phyloP scores from a whole-genome alignment of 1,140 invertebrate genomes.

The Eurosta solidaginis region DNA sequence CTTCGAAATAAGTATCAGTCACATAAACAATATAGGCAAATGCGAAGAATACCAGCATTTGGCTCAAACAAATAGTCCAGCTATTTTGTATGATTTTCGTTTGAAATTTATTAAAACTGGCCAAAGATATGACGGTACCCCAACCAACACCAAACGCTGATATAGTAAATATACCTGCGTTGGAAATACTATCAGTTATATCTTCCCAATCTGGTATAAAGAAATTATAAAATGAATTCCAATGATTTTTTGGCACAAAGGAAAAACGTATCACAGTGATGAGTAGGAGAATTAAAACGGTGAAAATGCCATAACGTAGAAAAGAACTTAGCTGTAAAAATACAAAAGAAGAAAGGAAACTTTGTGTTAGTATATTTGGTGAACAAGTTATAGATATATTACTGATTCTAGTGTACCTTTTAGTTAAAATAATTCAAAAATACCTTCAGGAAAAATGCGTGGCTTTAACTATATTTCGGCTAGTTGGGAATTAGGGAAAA shows the following conservation, averaged over 20 bases:
- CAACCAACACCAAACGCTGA: conserved; percentile 82
- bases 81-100: conserved; percentile 67
- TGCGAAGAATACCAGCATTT: not conserved
- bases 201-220: conserved; percentile 66
- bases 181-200: conserved; percentile 13
- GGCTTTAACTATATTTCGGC: too few relatives aligned
- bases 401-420: too few relatives aligned
- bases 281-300: conserved; percentile 33
- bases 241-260: conserved; percentile 71
- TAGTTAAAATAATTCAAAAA: not conserved
- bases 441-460: too few relatives aligned
- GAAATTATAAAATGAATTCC: conserved; percentile 75
- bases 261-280: conserved; percentile 43
- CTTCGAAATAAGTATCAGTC: not conserved
- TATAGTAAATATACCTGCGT: conserved; percentile 38
- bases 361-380: too few relatives aligned
- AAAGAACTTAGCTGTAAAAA: conserved; percentile 44
- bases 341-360: not conserved
- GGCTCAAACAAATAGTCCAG: conserved; percentile 45
- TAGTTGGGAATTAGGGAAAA: too few relatives aligned
- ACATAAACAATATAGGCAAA: not conserved
- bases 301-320: conserved; percentile 38
- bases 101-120: conserved; percentile 86
- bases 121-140: conserved; percentile 87
- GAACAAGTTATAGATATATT: too few relatives aligned